These are phyloP conservation scores for Sandelia bainsii DNA, from an alignment of 2,797 vertebrate species.

Conservation along the genomic window DNA sequence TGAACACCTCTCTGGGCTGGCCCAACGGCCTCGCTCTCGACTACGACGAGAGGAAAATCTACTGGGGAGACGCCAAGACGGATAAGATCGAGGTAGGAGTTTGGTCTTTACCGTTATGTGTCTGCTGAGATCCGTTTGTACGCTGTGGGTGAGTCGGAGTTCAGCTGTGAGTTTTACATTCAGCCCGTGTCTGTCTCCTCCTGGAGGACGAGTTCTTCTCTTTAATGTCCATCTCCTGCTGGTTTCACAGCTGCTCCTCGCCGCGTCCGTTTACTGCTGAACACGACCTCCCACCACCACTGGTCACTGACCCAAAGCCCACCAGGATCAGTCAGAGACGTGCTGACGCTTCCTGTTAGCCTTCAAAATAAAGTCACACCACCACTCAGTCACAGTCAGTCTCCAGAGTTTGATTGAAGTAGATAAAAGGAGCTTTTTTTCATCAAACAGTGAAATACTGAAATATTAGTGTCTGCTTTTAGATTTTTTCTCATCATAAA, in stretches of 20 bases:
- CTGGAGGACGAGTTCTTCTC: neutral
- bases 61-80: conserved; percentile 98
- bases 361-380: conserved; percentile 1
- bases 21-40: conserved; percentile 96
- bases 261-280: neutral
- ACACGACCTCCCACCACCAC: neutral
- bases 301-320: neutral
- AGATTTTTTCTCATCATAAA: too few species aligned
- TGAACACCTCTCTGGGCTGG: conserved; percentile 97
- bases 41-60: conserved; percentile 92
- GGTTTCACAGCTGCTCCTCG: neutral
- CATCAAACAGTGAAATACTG: too few species aligned
- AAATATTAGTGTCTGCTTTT: too few species aligned
- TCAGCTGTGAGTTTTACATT: neutral
- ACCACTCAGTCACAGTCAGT: too few species aligned
- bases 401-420: too few species aligned
- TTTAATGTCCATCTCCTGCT: neutral
- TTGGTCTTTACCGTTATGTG: too few species aligned
- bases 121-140: neutral
- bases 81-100: conserved; percentile 95
- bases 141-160: neutral
- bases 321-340: neutral
- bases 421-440: too few species aligned
- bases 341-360: conserved; percentile 1
- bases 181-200: neutral